Conservation (phyloP, 37 sponge, comb jelly and placozoan species). For the Geodia barretti region DNA sequence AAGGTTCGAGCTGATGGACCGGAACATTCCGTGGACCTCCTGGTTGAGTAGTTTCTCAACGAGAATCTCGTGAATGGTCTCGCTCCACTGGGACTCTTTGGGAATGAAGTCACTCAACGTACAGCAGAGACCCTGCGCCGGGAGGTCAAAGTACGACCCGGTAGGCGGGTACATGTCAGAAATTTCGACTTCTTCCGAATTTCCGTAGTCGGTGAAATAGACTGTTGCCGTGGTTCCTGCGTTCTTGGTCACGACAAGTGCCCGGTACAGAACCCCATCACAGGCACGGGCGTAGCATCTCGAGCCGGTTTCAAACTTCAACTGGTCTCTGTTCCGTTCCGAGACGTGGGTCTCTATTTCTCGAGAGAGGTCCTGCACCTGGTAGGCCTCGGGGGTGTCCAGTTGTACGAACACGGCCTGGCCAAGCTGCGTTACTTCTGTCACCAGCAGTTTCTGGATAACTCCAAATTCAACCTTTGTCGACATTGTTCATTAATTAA, state of each 20-base stretch:
- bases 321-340: not conserved
- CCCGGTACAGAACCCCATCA: constrained; percentile 53
- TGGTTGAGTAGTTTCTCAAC: constrained; percentile 20
- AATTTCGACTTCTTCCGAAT: constrained; percentile 46
- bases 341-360: constrained; percentile 12
- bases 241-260: not conserved
- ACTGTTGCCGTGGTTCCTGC: constrained; percentile 10
- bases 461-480: constrained; percentile 8
- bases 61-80: not conserved
- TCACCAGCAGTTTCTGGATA: constrained; percentile 23
- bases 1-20: not conserved
- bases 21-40: constrained; percentile 38
- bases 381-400: constrained; percentile 67
- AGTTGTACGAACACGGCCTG: constrained; percentile 56
- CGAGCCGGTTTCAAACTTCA: not conserved
- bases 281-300: constrained; percentile 49
- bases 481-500: constrained; percentile 18
- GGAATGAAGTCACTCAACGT: constrained; percentile 49
- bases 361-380: constrained; percentile 31
- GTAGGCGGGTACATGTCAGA: not conserved
- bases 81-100: not conserved
- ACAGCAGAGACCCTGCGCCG: constrained; percentile 65
- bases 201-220: constrained; percentile 79
- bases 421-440: constrained; percentile 21
- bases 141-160: not conserved